These are phyloP conservation scores for Catharus fuscescens DNA, from an alignment of 2,113 vertebrate genomes.

Conservation along the genomic window DNA sequence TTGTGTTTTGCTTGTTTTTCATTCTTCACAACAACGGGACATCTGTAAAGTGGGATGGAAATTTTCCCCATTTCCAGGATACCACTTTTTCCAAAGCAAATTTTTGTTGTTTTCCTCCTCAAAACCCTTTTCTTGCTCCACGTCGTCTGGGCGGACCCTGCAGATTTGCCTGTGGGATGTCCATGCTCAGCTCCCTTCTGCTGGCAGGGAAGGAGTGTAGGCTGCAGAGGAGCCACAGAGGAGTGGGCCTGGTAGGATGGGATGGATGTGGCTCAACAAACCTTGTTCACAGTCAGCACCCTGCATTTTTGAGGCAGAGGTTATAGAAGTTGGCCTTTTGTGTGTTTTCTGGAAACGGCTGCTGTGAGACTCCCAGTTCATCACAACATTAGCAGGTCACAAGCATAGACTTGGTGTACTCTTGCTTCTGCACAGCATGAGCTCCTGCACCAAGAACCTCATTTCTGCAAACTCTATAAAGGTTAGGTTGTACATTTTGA, in stretches of 20 bases:
- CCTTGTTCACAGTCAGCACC: neutral
- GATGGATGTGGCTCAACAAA: neutral
- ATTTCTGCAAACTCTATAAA: neutral
- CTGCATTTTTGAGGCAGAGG: neutral
- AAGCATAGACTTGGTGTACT: neutral
- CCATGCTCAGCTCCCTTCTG: rapidly evolving
- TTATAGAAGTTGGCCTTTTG: neutral
- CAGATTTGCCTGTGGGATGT: rapidly evolving
- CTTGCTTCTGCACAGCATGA: neutral
- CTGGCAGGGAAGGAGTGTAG: rapidly evolving
- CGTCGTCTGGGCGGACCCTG: rapidly evolving
- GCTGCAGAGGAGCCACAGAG: neutral
- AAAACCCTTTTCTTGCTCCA: neutral
- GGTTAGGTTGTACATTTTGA: rapidly evolving
- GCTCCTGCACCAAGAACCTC: neutral
- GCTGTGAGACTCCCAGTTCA: neutral
- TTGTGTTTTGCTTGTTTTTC: neutral
- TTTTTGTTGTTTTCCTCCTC: neutral
- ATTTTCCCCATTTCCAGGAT: neutral
- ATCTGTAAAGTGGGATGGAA: neutral
- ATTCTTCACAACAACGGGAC: neutral
- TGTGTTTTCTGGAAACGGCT: neutral
- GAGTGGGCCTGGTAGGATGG: neutral
- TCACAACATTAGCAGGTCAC: rapidly evolving
- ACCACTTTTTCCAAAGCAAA: neutral